phyloP scores from a whole-genome alignment of 2,888 invertebrate species.

The Caenorhabditis panamensis region DNA sequence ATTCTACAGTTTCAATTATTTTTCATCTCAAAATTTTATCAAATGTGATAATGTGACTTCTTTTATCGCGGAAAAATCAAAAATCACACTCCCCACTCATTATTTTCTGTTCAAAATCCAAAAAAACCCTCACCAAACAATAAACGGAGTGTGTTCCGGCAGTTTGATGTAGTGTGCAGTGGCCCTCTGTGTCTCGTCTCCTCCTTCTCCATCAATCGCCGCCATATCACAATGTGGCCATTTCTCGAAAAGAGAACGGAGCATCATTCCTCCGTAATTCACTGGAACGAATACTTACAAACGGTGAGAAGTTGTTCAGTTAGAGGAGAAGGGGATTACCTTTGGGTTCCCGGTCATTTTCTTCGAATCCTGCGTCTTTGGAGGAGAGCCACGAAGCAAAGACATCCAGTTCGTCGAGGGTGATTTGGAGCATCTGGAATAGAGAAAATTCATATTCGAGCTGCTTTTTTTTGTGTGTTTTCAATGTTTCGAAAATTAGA shows the following conservation, averaged over 20 bases:
- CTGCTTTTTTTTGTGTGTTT: too few species aligned
- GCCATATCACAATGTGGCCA: conserved; percentile 85
- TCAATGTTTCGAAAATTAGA: too few species aligned
- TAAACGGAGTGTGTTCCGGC: conserved; percentile 95
- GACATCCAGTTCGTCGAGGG: conserved; percentile 97
- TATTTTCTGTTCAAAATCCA: background rate
- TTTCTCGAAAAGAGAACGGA: conserved; percentile 95
- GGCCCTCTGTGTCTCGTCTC: conserved; percentile 57
- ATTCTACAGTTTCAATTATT: too few species aligned
- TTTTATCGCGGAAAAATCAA: too few species aligned
- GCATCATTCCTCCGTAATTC: conserved; percentile 93
- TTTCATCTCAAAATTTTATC: too few species aligned
- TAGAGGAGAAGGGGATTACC: conserved; percentile 11
- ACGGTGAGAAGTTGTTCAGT: background rate
- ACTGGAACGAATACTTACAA: conserved; percentile 83
- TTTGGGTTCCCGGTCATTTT: conserved; percentile 85
- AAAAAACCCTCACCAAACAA: conserved; percentile 87
- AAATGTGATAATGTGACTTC: too few species aligned
- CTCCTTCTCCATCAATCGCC: conserved; percentile 47
- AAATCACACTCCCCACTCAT: too few species aligned
- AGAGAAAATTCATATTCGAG: too few species aligned
- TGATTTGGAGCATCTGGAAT: conserved; percentile 94
- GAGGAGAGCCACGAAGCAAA: conserved; percentile 99
- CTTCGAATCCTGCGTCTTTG: conserved; percentile 92
- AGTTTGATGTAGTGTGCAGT: conserved; percentile 86